Evolutionary conservation across 2,888 invertebrate genomes (phyloP).

Genomic region (Hydrotaea diabolus): DNA sequence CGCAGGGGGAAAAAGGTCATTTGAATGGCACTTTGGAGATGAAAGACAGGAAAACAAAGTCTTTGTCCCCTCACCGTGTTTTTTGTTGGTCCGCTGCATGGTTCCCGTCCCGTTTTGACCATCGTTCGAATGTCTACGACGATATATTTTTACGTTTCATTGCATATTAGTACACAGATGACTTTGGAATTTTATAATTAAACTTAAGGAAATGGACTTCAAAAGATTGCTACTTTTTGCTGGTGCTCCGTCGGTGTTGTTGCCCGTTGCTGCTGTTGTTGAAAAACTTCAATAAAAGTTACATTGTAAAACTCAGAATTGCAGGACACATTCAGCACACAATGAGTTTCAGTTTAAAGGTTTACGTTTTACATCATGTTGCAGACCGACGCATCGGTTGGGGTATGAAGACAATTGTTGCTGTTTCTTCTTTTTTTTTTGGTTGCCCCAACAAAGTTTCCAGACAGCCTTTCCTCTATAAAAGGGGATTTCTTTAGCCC

Average conservation of each 20-base stretch:
- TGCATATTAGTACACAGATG: constrained; percentile 50
- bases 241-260: constrained; percentile 17
- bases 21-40: constrained; percentile 52
- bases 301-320: constrained; percentile 38
- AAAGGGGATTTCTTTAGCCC: no score
- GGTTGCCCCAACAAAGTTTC: constrained; percentile 22
- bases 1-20: constrained; percentile 58
- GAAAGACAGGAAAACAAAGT: constrained; percentile 2
- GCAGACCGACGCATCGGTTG: background rate
- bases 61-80: constrained; percentile 1
- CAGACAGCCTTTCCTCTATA: constrained; percentile 39
- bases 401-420: constrained; percentile 22
- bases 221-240: constrained; percentile 29
- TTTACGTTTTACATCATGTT: constrained; percentile 28
- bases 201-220: constrained; percentile 49
- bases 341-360: constrained; percentile 37
- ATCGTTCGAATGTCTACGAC: constrained; percentile 33
- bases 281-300: constrained; percentile 45
- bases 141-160: constrained; percentile 45
- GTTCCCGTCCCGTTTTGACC: background rate
- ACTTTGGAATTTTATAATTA: constrained; percentile 57
- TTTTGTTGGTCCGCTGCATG: background rate
- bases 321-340: constrained; percentile 35
- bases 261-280: constrained; percentile 15
- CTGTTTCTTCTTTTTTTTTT: background rate